phyloP scores from a whole-genome alignment of 2,888 invertebrate genomes.

The Eupithecia vulgata region DNA sequence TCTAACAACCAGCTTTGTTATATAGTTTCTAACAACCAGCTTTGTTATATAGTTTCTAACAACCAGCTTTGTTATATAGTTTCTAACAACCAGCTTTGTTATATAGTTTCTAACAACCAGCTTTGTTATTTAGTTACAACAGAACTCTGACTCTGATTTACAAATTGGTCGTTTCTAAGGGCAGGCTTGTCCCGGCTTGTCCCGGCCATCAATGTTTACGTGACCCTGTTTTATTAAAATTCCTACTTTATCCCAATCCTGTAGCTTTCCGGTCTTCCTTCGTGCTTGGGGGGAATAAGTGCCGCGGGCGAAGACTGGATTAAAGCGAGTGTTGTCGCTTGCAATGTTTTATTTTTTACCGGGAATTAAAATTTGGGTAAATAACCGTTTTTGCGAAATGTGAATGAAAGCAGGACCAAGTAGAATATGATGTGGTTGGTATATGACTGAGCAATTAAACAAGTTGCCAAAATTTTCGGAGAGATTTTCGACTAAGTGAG shows the following conservation, averaged over 20 bases:
- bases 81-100: no score
- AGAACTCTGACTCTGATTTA: conserved; percentile 30
- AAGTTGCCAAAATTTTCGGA: no score
- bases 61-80: no score
- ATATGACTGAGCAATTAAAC: no score
- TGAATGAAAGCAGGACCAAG: background rate
- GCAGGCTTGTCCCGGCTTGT: conserved; percentile 29
- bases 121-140: conserved; percentile 18
- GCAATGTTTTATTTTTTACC: background rate
- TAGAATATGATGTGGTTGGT: no score
- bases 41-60: no score
- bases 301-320: conserved; percentile 7
- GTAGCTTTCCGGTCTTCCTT: conserved; percentile 51
- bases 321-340: conserved; percentile 5
- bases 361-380: background rate
- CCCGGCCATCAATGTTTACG: conserved; percentile 73
- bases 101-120: conserved; percentile 13
- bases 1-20: no score
- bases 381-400: background rate
- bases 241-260: conserved; percentile 67
- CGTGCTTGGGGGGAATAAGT: conserved; percentile 7
- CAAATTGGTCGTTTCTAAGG: conserved; percentile 34
- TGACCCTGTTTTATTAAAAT: conserved; percentile 79
- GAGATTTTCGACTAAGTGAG: no score
- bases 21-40: no score